Conservation (phyloP, 2,888 invertebrate species). For the Latrodectus elegans region DNA sequence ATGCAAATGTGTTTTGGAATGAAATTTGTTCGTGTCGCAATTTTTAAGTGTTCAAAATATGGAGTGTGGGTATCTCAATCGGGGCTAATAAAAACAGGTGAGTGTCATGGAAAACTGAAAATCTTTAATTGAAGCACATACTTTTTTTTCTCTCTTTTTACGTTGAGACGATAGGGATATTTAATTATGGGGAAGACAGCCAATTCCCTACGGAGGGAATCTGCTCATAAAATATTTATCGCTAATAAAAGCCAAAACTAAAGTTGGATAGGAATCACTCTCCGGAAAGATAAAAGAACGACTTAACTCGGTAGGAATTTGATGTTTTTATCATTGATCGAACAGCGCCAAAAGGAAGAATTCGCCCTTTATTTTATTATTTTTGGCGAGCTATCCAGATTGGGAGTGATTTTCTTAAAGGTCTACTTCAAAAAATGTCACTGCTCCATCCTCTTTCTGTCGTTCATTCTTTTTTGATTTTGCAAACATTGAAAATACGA, state of each 20-base stretch:
- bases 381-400: too few species aligned
- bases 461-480: too few species aligned
- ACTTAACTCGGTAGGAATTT: conserved; percentile 44
- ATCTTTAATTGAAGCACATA: conserved; percentile 59
- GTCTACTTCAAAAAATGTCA: too few species aligned
- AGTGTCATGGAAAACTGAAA: not conserved
- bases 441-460: too few species aligned
- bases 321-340: conserved; percentile 66
- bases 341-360: too few species aligned
- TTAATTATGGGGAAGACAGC: conserved; percentile 48
- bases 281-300: conserved; percentile 32
- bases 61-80: too few species aligned
- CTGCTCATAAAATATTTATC: conserved; percentile 64
- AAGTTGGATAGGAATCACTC: not conserved
- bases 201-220: not conserved
- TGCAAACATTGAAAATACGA: too few species aligned
- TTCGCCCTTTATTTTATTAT: too few species aligned
- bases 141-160: conserved; percentile 25
- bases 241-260: conserved; percentile 44
- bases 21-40: too few species aligned
- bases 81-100: conserved; percentile 13
- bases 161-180: conserved; percentile 12
- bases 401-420: too few species aligned
- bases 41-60: too few species aligned
- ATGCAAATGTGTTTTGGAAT: too few species aligned